Percentiles rank a stretch among this genome's conserved stretches.
Conservation (phyloP, 2,797 vertebrate genomes). For the Cuculus canorus region DNA sequence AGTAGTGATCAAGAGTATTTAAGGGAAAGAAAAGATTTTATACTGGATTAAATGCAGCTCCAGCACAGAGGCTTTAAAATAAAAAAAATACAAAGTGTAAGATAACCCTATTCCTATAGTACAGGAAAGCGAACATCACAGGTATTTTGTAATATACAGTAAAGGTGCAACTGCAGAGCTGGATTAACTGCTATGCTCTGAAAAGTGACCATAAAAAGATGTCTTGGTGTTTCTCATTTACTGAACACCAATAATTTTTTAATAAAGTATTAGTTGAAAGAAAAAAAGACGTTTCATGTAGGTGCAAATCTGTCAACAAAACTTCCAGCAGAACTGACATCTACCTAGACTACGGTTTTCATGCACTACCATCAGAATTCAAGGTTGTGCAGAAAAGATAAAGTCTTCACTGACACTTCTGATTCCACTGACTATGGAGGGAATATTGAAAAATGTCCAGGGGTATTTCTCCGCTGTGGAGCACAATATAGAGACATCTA, state of each 20-base stretch:
- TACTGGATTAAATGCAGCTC: not conserved
- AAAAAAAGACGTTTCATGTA: not conserved
- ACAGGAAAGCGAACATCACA: not conserved
- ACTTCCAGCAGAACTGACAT: not conserved
- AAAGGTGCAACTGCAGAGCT: not conserved
- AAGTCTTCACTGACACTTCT: not conserved
- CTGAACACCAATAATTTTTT: not conserved
- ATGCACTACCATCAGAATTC: not conserved
- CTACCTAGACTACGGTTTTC: not conserved
- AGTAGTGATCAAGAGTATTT: not conserved
- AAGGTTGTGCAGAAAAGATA: not conserved
- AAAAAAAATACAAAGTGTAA: not conserved
- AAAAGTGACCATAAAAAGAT: not conserved
- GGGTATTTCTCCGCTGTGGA: not conserved
- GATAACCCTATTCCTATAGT: not conserved
- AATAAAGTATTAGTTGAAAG: not conserved
- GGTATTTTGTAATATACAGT: not conserved
- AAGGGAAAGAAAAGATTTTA: not conserved
- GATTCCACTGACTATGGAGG: not conserved
- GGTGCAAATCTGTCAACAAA: constrained; percentile 13
- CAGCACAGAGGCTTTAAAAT: not conserved
- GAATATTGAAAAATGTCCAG: not conserved
- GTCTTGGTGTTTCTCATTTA: not conserved
- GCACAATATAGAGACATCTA: not conserved
- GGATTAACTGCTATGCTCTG: not conserved